phyloP scores from a whole-genome alignment of 1,140 invertebrate species.

The Pseudomyrmex gracilis region DNA sequence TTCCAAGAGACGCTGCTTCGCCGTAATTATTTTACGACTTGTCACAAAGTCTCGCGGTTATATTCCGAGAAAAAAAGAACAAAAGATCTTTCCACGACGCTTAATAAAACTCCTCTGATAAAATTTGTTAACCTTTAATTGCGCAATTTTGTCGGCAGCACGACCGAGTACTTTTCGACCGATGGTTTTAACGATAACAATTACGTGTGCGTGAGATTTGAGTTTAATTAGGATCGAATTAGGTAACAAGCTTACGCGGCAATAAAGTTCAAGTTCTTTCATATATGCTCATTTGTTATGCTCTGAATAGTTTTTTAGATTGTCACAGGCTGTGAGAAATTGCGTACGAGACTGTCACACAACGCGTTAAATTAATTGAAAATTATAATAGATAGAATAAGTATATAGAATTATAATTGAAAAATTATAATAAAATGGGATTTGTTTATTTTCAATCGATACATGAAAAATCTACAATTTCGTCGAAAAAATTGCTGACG shows the following conservation, averaged over 20 bases:
- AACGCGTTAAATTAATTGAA: no score
- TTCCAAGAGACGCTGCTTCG: background rate
- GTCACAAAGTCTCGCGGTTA: background rate
- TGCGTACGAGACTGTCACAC: background rate
- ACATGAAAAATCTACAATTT: background rate
- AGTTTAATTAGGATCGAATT: background rate
- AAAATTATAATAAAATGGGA: no score
- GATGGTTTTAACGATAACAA: background rate
- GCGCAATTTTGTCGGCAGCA: background rate
- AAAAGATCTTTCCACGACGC: background rate
- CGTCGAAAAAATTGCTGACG: background rate
- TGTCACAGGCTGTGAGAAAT: background rate
- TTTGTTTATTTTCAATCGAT: no score
- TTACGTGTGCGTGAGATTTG: background rate
- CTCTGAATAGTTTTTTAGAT: background rate
- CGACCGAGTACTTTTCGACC: background rate
- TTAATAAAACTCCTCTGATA: background rate
- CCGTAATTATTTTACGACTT: conserved; percentile 43
- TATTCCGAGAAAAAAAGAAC: conserved; percentile 26
- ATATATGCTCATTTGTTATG: background rate
- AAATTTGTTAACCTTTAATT: conserved; percentile 40
- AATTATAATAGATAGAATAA: no score
- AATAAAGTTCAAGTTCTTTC: background rate
- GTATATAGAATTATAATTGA: no score
- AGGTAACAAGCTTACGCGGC: background rate